Base-by-base conservation (phyloP, 2,888 invertebrate genomes). In the Plusia festucae region DNA sequence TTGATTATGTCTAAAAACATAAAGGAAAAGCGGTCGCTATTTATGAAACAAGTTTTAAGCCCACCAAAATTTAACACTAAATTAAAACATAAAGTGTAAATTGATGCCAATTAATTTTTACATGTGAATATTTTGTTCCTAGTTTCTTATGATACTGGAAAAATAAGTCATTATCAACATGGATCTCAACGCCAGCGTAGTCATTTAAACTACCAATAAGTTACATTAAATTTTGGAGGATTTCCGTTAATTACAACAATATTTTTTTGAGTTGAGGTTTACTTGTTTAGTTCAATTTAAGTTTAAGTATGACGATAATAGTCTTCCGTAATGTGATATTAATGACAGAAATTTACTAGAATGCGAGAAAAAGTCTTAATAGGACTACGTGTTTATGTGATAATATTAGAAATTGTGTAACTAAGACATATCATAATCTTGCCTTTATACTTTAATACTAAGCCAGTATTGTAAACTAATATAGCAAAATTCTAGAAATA, bases 41-140 rank as follows among this genome's bases (percentile, higher is more conserved):
- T 96, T 85, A 90, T 96, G 85, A 96, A 96, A 83, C 96, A 96
- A 90, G 96, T 96, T 62, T 87, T 96, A 69, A 96, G 94, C 71
- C 96, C 96, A 55, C 95, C 96, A 63, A 96, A 95, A 88, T 94
- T 96, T 73, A 95, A 95, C 73, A 93, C 93, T 32, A 94, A 93
- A 76, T 79, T 93, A 81, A 89, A 85, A 83, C 90, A 93, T 83
- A 93, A 93, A 83, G 88, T 90, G 32, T 93, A 83, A 72, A 66
- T 61, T 52, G 46, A 52, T 65, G n/a, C 55, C 44, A 68, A 53
- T 60, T 76, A 63, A 46, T 49, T 22, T 34, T 51, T 34, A 18
- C 44, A 77, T 63, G 58, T 69, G 70, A 63, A 58, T 64, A 68
- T 60, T 51, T 72, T 68, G 76, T 80, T 79, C 79, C 78, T 84